phyloP scores from a whole-genome alignment of 2,797 vertebrate genomes.

The Sebastiscus tertius region DNA sequence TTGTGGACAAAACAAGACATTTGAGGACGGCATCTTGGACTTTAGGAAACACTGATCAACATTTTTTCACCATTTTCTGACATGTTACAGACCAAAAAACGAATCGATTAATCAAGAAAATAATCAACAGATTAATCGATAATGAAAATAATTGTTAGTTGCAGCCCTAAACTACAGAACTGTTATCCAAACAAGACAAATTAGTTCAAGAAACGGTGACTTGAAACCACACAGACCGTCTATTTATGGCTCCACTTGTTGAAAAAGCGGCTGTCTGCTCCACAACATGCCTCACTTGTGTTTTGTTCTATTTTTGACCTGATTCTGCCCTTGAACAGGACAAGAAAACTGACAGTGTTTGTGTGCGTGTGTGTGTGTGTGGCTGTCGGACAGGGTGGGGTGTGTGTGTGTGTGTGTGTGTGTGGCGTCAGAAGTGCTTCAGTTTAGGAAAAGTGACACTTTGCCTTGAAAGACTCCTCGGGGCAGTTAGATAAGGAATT shows the following conservation, averaged over 20 bases:
- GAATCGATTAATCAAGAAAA: no score
- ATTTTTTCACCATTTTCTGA: no score
- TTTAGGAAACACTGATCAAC: no score
- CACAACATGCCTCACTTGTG: constrained; percentile 59
- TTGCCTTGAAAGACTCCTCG: constrained; percentile 93
- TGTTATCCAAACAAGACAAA: neutral
- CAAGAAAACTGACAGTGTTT: constrained; percentile 68
- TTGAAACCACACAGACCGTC: constrained; percentile 19
- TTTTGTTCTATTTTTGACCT: constrained; percentile 79
- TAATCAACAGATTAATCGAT: no score
- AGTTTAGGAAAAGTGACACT: constrained; percentile 88
- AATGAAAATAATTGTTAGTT: no score
- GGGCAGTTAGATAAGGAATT: constrained; percentile 97
- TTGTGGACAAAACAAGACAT: no score
- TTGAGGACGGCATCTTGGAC: no score
- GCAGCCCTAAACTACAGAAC: neutral
- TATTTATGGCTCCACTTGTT: constrained; percentile 49
- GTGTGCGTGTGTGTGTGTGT: constrained; percentile 40
- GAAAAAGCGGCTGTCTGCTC: constrained; percentile 41
- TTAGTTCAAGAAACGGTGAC: constrained; percentile 19
- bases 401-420: constrained; percentile 13
- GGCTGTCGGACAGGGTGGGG: constrained; percentile 46
- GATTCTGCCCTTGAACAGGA: constrained; percentile 80
- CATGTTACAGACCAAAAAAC: no score
- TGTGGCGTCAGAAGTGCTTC: constrained; percentile 75